A percentile compares a stretch with the other conserved stretches of the same genome.
phyloP scores from a whole-genome alignment of 2,888 invertebrate genomes.

The Leptopilina syphax region DNA sequence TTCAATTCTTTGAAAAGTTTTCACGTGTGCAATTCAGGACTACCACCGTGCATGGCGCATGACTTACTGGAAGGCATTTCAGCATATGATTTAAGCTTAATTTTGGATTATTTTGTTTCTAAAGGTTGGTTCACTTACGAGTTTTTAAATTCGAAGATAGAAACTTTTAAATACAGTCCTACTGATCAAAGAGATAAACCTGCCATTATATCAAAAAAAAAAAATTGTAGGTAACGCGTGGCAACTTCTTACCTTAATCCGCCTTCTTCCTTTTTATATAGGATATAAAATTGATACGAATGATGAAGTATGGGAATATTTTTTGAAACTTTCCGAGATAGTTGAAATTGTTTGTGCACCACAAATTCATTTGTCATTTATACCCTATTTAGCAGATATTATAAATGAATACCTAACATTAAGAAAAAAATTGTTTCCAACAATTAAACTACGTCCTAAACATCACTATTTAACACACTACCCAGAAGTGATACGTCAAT shows the following conservation, averaged over 20 bases:
- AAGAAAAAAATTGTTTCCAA: slow-evolving; percentile 47
- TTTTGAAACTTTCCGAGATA: slow-evolving; percentile 55
- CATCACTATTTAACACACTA: slow-evolving; percentile 57
- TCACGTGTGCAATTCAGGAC: background rate
- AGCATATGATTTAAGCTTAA: background rate
- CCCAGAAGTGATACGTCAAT: slow-evolving; percentile 50
- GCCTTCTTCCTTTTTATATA: background rate
- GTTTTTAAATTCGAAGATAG: background rate
- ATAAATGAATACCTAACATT: slow-evolving; percentile 53
- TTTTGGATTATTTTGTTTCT: background rate
- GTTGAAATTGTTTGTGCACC: slow-evolving; percentile 57
- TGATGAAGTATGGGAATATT: slow-evolving; percentile 51
- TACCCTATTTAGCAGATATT: slow-evolving; percentile 48
- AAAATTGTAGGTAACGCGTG: background rate
- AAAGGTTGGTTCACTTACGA: background rate
- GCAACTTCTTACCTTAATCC: background rate
- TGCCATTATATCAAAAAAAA: background rate
- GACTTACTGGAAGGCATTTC: background rate
- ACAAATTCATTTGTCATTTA: slow-evolving; percentile 49
- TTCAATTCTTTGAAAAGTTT: background rate
- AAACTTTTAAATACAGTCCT: background rate
- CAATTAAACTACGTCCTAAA: slow-evolving; percentile 52
- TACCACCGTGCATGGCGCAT: background rate
- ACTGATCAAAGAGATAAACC: background rate
- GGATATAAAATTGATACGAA: slow-evolving; percentile 47